Percentiles rank a stretch among this genome's conserved stretches.
Evolutionary conservation across 2,113 vertebrate genomes (phyloP).

Genomic region (Hemichromis elongatus): DNA sequence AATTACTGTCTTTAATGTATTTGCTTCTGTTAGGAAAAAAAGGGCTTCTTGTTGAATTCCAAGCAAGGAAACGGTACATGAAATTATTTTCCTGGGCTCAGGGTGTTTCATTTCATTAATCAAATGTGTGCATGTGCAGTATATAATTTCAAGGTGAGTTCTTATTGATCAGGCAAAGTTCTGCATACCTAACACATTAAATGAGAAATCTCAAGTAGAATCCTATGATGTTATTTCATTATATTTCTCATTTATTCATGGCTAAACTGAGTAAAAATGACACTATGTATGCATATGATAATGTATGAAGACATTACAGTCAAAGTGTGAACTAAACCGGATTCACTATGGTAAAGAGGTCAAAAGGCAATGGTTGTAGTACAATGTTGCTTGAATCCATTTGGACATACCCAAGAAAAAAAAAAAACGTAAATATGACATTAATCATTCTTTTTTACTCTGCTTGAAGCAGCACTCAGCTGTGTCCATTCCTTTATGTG

Average conservation of each 20-base stretch:
- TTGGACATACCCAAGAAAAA: background rate
- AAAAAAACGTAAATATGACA: background rate
- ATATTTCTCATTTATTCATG: background rate
- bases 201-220: background rate
- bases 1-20: slow-evolving; percentile 13
- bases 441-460: background rate
- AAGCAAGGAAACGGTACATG: background rate
- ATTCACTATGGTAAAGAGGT: background rate
- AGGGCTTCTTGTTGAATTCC: background rate
- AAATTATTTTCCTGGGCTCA: background rate
- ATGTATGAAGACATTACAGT: background rate
- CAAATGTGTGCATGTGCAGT: background rate
- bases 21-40: background rate
- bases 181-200: background rate
- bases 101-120: slow-evolving; percentile 6
- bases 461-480: background rate
- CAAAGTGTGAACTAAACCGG: background rate
- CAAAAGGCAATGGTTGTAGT: background rate
- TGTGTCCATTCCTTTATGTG: background rate
- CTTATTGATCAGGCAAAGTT: no score
- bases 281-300: background rate
- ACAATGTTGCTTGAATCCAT: background rate
- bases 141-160: slow-evolving; percentile 21
- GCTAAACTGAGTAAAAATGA: background rate
- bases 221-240: background rate